Evolutionary conservation across 2,113 vertebrate species (phyloP).

Genomic region (Colinus virginianus): DNA sequence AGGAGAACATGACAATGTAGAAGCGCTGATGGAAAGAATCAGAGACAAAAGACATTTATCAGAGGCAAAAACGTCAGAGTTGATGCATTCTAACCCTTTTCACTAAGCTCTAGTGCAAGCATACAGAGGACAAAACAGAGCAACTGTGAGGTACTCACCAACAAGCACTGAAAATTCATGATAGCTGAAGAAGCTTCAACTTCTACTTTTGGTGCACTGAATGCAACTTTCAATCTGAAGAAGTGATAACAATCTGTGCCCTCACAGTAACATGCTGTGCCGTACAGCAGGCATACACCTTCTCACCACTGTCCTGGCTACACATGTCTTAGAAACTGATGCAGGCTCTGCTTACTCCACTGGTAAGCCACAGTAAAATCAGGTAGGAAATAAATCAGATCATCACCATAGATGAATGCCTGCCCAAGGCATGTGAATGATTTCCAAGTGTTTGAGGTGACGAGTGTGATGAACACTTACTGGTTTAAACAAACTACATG

Average conservation of each 20-base stretch:
- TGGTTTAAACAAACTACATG: not conserved
- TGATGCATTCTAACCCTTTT: not conserved
- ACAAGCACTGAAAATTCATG: not conserved
- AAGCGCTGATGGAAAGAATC: not conserved
- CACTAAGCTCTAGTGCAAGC: not conserved
- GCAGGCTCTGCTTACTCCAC: not conserved
- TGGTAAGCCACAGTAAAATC: not conserved
- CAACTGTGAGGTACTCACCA: not conserved
- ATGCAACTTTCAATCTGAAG: not conserved
- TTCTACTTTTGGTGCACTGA: not conserved
- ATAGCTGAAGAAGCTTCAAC: not conserved
- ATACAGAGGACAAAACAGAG: not conserved
- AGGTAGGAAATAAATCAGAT: not conserved
- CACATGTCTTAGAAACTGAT: not conserved
- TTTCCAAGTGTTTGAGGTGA: not conserved
- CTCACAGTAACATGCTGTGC: not conserved
- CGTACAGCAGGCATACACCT: not conserved
- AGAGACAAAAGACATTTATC: not conserved
- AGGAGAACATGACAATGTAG: not conserved
- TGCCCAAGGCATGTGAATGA: not conserved
- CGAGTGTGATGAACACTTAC: not conserved
- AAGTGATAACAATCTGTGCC: accelerated
- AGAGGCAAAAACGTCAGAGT: not conserved
- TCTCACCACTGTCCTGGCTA: not conserved
- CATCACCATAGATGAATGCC: not conserved